A percentile compares a stretch with the other conserved stretches of the same genome.
Evolutionary conservation across 2,113 vertebrate genomes (phyloP).

Genomic region (Dendrocopos noguchii): DNA sequence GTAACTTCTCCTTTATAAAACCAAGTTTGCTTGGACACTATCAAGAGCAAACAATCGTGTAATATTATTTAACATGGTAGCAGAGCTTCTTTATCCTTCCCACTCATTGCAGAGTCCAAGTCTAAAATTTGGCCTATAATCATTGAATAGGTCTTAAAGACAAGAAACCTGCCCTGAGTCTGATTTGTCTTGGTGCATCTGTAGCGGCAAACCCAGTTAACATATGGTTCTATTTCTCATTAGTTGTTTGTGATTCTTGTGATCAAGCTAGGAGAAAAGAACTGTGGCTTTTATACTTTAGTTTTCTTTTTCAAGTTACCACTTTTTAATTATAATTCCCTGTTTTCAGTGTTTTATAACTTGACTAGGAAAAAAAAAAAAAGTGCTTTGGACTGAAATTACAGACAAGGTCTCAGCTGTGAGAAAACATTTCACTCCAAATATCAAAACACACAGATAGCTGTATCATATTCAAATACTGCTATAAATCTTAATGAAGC

Average conservation of each 20-base stretch:
- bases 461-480: slow-evolving; percentile 2
- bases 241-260: slow-evolving; percentile 19
- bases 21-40: background rate
- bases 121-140: background rate
- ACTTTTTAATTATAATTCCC: background rate
- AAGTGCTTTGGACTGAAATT: slow-evolving; percentile 18
- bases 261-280: slow-evolving; percentile 36
- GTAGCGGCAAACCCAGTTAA: background rate
- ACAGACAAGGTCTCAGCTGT: background rate
- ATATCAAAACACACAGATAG: slow-evolving; percentile 29
- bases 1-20: background rate
- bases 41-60: background rate
- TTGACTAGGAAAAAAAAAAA: slow-evolving; percentile 14
- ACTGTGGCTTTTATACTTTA: too few relatives aligned
- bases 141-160: background rate
- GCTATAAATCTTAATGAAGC: slow-evolving; percentile 20
- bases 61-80: background rate
- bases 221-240: slow-evolving; percentile 23
- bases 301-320: background rate
- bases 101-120: background rate
- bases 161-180: background rate
- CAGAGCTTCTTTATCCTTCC: background rate
- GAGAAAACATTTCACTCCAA: background rate
- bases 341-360: slow-evolving; percentile 9
- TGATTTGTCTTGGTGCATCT: background rate